These are phyloP conservation scores for Rhagoletis pomonella DNA, from an alignment of 1,140 invertebrate genomes.

Conservation along the genomic window DNA sequence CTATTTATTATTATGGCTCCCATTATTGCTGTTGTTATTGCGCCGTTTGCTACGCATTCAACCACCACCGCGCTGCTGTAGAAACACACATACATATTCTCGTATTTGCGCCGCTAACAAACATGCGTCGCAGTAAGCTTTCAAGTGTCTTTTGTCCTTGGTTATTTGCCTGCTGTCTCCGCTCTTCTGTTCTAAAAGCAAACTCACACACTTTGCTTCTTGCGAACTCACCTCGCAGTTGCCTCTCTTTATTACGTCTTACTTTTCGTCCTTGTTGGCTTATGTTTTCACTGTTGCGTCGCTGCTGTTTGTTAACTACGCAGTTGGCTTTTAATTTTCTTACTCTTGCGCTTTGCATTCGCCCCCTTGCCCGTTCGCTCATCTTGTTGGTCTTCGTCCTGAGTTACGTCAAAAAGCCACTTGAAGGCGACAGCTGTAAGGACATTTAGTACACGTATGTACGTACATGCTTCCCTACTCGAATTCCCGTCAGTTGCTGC, in stretches of 20 bases:
- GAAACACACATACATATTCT: not conserved
- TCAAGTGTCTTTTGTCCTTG: not conserved
- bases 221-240: not conserved
- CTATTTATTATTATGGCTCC: too few relatives aligned
- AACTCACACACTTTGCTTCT: not conserved
- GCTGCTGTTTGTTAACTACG: conserved; percentile 3
- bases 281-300: not conserved
- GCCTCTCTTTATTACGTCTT: conserved; percentile 5
- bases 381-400: not conserved
- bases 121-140: not conserved
- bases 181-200: not conserved
- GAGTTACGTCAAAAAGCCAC: not conserved
- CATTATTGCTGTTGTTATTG: not conserved
- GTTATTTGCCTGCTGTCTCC: not conserved
- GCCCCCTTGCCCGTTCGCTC: not conserved
- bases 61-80: not conserved
- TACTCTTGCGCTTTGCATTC: not conserved
- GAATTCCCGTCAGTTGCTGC: not conserved
- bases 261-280: not conserved
- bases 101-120: too few relatives aligned
- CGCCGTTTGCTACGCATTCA: not conserved
- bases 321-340: conserved; percentile 32
- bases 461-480: not conserved
- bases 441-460: not conserved
- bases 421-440: not conserved